Conservation (phyloP, 2,797 vertebrate genomes). For the Paguma larvata region DNA sequence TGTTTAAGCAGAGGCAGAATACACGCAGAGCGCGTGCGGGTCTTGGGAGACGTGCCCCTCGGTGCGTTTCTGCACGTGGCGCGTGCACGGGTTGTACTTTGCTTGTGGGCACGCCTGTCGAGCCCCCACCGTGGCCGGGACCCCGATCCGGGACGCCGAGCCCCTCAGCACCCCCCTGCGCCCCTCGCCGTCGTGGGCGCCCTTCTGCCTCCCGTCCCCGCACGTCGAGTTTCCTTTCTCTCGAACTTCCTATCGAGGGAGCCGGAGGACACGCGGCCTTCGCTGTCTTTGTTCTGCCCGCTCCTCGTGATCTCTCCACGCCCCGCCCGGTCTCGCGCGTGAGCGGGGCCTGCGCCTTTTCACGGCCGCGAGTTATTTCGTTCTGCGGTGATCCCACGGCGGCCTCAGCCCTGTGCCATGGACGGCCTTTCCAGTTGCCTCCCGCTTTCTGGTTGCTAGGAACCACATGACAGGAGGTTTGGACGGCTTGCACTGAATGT, state of each 20-base stretch:
- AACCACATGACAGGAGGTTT: neutral
- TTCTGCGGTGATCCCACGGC: rapidly evolving
- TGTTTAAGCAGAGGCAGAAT: neutral
- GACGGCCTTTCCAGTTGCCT: neutral
- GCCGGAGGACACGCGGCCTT: rapidly evolving
- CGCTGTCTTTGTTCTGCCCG: rapidly evolving
- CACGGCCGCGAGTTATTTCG: neutral
- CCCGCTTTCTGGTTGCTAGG: rapidly evolving
- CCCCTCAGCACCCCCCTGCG: rapidly evolving
- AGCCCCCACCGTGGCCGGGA: neutral
- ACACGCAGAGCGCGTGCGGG: rapidly evolving
- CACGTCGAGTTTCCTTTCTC: neutral
- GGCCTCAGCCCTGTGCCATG: rapidly evolving
- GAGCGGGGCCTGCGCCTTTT: neutral
- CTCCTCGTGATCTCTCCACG: rapidly evolving
- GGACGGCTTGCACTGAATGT: neutral
- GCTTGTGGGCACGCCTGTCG: rapidly evolving
- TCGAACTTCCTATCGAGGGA: neutral
- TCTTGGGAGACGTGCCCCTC: rapidly evolving
- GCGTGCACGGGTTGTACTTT: neutral
- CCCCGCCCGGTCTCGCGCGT: rapidly evolving
- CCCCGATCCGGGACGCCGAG: rapidly evolving
- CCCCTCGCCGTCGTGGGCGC: neutral
- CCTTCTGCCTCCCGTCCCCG: rapidly evolving
- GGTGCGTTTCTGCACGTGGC: rapidly evolving